phyloP scores from a whole-genome alignment of 2,113 vertebrate species.

The Sitta europaea region DNA sequence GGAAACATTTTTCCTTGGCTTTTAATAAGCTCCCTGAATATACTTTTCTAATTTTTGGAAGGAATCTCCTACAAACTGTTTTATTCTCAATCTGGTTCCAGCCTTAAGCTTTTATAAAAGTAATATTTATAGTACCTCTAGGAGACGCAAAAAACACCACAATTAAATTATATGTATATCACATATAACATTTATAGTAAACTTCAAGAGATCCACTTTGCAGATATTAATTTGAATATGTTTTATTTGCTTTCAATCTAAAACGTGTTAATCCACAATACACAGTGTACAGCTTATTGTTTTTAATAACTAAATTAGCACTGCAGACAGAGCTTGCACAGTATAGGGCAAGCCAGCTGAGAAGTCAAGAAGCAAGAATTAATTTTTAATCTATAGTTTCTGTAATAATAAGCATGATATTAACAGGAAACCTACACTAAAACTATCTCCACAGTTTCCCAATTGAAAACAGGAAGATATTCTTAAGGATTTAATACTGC shows the following conservation, averaged over 20 bases:
- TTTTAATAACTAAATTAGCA: constrained; percentile 25
- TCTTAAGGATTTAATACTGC: neutral
- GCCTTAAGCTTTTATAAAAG: neutral
- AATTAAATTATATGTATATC: neutral
- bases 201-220: neutral
- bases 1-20: constrained; percentile 17
- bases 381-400: neutral
- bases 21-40: neutral
- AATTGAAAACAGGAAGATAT: neutral
- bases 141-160: neutral
- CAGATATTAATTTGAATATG: neutral
- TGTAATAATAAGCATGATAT: neutral
- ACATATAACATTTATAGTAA: neutral
- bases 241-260: neutral
- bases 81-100: neutral
- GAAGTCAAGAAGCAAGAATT: constrained; percentile 7
- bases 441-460: neutral
- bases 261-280: neutral
- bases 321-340: neutral
- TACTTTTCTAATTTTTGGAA: neutral
- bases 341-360: neutral
- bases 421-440: constrained; percentile 13
- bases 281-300: neutral
- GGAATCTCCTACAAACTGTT: neutral
- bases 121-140: neutral